Percentiles rank a stretch among this genome's conserved stretches.
Conservation (phyloP, 2,797 vertebrate species). For the Myiotriccus ornatus region DNA sequence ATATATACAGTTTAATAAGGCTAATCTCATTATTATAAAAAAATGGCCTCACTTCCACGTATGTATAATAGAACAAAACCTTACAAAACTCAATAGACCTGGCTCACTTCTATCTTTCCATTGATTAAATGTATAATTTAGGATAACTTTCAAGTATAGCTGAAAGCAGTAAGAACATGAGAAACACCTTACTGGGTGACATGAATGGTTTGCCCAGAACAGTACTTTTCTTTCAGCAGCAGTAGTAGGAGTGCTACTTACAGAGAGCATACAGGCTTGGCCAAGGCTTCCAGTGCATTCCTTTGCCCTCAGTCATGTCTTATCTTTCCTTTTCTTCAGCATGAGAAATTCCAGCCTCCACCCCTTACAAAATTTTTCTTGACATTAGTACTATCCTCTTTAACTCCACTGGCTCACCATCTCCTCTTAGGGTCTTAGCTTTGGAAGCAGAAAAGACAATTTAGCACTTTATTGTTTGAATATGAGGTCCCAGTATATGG, state of each 20-base stretch:
- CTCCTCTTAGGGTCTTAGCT: not conserved
- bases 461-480: not conserved
- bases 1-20: not conserved
- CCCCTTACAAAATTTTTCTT: not conserved
- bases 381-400: not conserved
- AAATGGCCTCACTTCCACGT: not conserved
- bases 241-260: not conserved
- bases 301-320: not conserved
- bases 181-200: not conserved
- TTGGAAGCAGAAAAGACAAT: not conserved
- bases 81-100: not conserved
- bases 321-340: not conserved
- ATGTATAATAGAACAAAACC: not conserved
- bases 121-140: not conserved
- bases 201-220: not conserved
- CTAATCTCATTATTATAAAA: not conserved
- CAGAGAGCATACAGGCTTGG: not conserved
- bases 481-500: not conserved
- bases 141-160: not conserved
- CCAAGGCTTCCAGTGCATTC: not conserved
- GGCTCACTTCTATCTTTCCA: not conserved
- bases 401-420: not conserved
- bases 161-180: not conserved
- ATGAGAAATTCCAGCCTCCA: not conserved
- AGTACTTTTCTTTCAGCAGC: not conserved